Base-by-base conservation (phyloP, 2,888 invertebrate species). In the Morpho deidamia region DNA sequence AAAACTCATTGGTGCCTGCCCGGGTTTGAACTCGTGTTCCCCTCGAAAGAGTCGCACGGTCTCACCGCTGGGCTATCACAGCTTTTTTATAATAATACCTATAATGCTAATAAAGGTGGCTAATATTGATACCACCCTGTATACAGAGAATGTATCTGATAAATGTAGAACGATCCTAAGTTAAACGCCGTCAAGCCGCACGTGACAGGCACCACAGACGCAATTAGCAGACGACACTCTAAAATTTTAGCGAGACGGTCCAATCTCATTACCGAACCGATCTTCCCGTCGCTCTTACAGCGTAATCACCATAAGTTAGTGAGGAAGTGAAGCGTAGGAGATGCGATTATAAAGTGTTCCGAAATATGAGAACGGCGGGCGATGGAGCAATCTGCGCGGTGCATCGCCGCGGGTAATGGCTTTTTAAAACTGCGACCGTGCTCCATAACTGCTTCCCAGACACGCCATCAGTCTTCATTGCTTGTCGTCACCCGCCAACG, bases 361-460 rank as follows among this genome's bases (percentile, higher is more conserved):
- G 83, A 87, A 88, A 88, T 87, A 87, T 86, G 84, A 83, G 77
- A 76, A 70, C 72, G 72, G 69, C 68, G 73, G 72, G 64, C 64
- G 66, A 62, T 56, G 61, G 65, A 70, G 80, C 86, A 85, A 86
- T 86, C 85, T 86, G 78, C 78, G 83, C 78, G 83, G 78, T 85
- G 85, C 87, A 86, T 71, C 78, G 83, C 84, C 78, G 74, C 81
- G 78, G 78, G 84, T 89, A 89, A 89, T 88, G 85, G 88, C 85
- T 86, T 89, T 89, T 89, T 89, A 87, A 89, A 88, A 86, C 87
- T 88, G 83, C 90, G 90, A 89, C 87, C 86, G 83, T 83, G 90
- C 86, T 89, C 89, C 87, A 83, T 86, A 85, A 84, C 85, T 81
- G 83, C 86, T 88, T 84, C 75, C 75, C 80, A 81, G 83, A 84